A percentile compares a stretch with the other conserved stretches of the same genome.
Conservation (phyloP, 2,797 vertebrate species). For the Hemibagrus guttatus region DNA sequence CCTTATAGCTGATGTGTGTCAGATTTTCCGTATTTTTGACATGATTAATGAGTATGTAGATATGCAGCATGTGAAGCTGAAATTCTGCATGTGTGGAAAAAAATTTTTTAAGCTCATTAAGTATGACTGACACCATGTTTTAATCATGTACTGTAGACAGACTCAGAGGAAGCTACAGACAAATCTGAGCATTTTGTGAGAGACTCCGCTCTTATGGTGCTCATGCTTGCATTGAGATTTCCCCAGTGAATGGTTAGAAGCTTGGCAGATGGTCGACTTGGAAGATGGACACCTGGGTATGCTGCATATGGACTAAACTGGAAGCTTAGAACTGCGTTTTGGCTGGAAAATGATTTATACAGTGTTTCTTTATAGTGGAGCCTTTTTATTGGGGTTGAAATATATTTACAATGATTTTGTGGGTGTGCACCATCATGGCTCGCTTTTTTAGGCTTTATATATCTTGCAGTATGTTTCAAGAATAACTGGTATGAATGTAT, state of each 20-base stretch:
- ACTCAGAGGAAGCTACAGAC: conserved; percentile 13
- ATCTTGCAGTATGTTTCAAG: neutral
- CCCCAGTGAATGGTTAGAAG: conserved; percentile 22
- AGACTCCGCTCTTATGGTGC: conserved; percentile 16
- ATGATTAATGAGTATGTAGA: neutral
- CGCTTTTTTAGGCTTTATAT: neutral
- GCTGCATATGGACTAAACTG: neutral
- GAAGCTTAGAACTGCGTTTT: conserved; percentile 1
- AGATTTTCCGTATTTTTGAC: neutral
- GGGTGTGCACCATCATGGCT: neutral
- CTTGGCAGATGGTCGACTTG: conserved; percentile 40
- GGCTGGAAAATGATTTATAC: neutral
- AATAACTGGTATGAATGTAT: neutral
- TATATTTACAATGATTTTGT: neutral
- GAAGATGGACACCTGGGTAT: conserved; percentile 13
- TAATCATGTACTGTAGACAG: conserved; percentile 23
- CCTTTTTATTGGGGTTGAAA: neutral
- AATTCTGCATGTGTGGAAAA: neutral
- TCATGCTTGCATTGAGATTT: conserved; percentile 12
- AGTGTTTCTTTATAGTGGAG: neutral
- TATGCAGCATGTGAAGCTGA: neutral
- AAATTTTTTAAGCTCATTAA: conserved; percentile 22
- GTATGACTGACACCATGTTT: conserved; percentile 5
- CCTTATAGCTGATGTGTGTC: neutral
- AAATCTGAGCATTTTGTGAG: conserved; percentile 14